Evolutionary conservation across 2,113 vertebrate species (phyloP).

Genomic region (Phalacrocorax brasilianus): DNA sequence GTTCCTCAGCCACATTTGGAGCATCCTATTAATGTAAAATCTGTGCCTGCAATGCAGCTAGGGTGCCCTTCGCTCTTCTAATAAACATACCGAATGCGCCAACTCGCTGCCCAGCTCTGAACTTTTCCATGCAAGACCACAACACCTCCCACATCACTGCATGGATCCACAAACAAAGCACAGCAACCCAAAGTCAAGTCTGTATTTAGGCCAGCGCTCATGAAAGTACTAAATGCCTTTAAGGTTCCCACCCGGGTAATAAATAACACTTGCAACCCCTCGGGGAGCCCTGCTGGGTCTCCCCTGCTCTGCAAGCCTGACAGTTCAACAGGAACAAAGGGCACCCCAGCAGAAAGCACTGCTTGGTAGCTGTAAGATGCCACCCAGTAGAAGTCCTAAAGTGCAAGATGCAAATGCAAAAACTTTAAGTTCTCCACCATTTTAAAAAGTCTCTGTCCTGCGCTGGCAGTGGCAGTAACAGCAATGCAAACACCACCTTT

Average conservation of each 20-base stretch:
- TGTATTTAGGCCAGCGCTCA: not conserved
- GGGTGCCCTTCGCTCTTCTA: not conserved
- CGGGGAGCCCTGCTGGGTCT: not conserved
- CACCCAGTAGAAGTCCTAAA: not conserved
- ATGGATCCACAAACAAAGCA: not conserved
- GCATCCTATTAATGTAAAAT: not conserved
- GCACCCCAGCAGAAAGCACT: not conserved
- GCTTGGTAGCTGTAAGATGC: not conserved
- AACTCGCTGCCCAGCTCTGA: not conserved
- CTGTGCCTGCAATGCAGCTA: not conserved
- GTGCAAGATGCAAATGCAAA: accelerated
- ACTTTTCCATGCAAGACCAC: not conserved
- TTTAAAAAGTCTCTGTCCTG: not conserved
- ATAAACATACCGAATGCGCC: accelerated
- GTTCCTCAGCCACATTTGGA: not conserved
- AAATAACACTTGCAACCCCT: not conserved
- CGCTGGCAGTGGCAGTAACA: not conserved
- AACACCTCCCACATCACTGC: not conserved
- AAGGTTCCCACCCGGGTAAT: not conserved
- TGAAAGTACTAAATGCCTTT: not conserved
- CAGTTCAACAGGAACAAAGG: not conserved
- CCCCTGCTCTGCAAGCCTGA: not conserved
- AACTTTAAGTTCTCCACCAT: not conserved
- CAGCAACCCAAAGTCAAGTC: not conserved
- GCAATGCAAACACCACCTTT: accelerated